Percentiles rank a stretch among this genome's conserved stretches.
phyloP scores from a whole-genome alignment of 2,113 vertebrate genomes.

The Catharus fuscescens region DNA sequence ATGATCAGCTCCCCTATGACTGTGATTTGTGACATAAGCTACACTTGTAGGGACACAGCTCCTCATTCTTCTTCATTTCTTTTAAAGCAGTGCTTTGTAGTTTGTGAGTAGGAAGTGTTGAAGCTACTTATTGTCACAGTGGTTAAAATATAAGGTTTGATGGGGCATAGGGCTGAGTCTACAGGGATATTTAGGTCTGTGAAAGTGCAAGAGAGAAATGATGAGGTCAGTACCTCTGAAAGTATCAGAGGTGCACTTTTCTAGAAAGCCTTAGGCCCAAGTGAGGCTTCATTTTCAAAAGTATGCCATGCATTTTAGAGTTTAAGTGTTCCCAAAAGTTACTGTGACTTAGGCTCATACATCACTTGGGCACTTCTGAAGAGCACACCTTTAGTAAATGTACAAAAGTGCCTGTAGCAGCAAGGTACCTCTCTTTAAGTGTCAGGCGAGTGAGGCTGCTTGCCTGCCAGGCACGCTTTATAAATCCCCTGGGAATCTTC shows the following conservation, averaged over 20 bases:
- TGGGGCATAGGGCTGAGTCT: background rate
- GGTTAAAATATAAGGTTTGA: constrained; percentile 6
- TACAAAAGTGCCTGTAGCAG: background rate
- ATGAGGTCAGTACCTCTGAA: background rate
- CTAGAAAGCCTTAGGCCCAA: constrained; percentile 1
- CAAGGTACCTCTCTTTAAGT: background rate
- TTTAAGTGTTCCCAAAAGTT: constrained; percentile 20
- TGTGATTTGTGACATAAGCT: background rate
- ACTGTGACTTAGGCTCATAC: background rate
- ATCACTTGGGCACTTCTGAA: background rate
- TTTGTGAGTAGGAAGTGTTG: background rate
- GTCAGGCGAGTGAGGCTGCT: background rate
- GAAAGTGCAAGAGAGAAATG: background rate
- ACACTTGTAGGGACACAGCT: background rate
- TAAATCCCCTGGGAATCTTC: background rate
- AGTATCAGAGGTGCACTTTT: background rate
- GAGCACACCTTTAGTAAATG: background rate
- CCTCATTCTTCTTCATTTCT: background rate
- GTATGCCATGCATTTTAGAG: background rate
- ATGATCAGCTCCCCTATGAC: background rate
- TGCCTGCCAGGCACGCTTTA: background rate
- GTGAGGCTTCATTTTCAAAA: constrained; percentile 25
- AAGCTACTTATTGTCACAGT: background rate
- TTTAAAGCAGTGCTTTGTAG: background rate
- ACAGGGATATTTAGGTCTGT: background rate